phyloP scores from a whole-genome alignment of 2,113 vertebrate species.

The Pleuronectes platessa region DNA sequence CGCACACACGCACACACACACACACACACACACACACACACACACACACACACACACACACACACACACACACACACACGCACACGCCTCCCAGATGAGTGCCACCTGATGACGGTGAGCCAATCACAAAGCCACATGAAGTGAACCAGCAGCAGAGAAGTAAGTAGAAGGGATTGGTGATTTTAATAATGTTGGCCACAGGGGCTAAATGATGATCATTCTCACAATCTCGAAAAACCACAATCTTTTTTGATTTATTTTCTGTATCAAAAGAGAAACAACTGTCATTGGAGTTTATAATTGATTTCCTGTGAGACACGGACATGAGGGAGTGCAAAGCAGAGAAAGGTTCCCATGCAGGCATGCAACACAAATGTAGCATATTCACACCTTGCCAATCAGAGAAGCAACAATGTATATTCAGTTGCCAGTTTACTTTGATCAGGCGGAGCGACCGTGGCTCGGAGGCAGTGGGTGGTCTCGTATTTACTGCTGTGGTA shows the following conservation, averaged over 20 bases:
- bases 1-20: slow-evolving; percentile 18
- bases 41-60: slow-evolving; percentile 19
- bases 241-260: slow-evolving; percentile 21
- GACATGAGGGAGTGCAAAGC: background rate
- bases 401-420: background rate
- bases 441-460: background rate
- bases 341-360: background rate
- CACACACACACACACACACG: slow-evolving; percentile 18
- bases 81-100: slow-evolving; percentile 50
- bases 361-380: background rate
- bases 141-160: slow-evolving; percentile 44
- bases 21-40: slow-evolving; percentile 18
- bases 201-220: slow-evolving; percentile 1
- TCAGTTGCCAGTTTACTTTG: slow-evolving; percentile 41
- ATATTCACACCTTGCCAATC: background rate
- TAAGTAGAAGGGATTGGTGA: slow-evolving; percentile 39
- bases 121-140: slow-evolving; percentile 50
- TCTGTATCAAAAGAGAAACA: slow-evolving; percentile 10
- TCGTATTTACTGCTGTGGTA: slow-evolving; percentile 60
- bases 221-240: slow-evolving; percentile 12
- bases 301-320: background rate
- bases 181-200: slow-evolving; percentile 32
- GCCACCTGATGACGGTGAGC: slow-evolving; percentile 50
- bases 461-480: slow-evolving; percentile 48
- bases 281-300: background rate